Base-by-base conservation (phyloP, 2,113 vertebrate species). In the Pteropus alecto region DNA sequence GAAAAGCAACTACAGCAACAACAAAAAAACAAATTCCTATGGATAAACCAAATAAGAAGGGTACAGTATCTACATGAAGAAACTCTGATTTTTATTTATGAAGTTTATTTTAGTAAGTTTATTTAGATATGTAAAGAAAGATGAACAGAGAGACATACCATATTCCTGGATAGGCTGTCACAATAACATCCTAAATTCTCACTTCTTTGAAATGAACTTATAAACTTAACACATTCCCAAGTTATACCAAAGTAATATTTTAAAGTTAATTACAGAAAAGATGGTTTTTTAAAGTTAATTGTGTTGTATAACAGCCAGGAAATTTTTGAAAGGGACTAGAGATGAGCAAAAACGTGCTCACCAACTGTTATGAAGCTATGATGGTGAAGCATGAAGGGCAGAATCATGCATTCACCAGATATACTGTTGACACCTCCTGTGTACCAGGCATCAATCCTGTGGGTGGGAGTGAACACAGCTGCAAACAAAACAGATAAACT, bases 181-280 rank as follows among this genome's bases (percentile, higher is more conserved):
- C 14, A 65, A 58, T 58, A 16, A 15, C 51, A 63, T 74, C 35
- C 35, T 90, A 81, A 77, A 28, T 8, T 73, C 51, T 67, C 65
- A 78, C 30, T 82, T 93, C 61, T 85, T 77, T 88, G 56, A 94
- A 82, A 67, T 90, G 58, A 93, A 58, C 68, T 70, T 91, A 86
- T 46, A 93, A 90, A 84, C 26, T 74, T 78, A 65, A 35, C 4
- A 65, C 15, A 79, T 54, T 86, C 18, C 65, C 60, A 91, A 87
- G 19, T 77, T 90, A 76, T 6, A 71, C 11, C 65, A 89, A 87
- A 92, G 89, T 35, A 90, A 46, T 48, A 56, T 82, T 85, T 91
- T 77, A 38, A 95, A 83, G 56, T 68, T 94, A 86, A 84, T 68
- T 48, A 71, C 30, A 18, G 41, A 81, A 88, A 92, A 94, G 61